A percentile compares a stretch with the other conserved stretches of the same genome.
Conservation (phyloP, 2,888 invertebrate species). For the Latrodectus hesperus region DNA sequence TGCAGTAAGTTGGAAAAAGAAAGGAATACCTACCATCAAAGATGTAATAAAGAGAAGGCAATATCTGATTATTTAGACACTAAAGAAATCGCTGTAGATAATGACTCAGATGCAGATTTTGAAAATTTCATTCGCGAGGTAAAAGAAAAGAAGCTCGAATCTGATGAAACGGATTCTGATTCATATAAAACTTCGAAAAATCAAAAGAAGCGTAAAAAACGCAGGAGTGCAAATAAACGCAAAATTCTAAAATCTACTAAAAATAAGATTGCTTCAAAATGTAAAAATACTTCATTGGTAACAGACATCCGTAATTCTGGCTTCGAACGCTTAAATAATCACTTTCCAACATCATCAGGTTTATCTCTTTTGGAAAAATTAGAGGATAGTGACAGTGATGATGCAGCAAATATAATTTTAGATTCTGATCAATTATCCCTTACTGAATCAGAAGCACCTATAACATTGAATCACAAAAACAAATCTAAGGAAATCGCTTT, state of each 20-base stretch:
- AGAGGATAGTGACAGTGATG: no score
- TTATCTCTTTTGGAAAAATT: no score
- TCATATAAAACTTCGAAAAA: not conserved
- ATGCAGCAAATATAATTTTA: no score
- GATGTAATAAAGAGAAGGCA: no score
- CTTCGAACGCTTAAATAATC: no score
- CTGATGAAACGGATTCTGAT: not conserved
- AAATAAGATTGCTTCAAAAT: not conserved
- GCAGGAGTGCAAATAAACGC: not conserved
- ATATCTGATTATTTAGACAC: not conserved
- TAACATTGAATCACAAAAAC: not conserved
- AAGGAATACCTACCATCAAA: not conserved
- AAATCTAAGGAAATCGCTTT: not conserved
- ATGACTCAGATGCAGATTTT: slow-evolving; percentile 21
- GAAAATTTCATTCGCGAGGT: slow-evolving; percentile 19
- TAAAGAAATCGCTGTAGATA: not conserved
- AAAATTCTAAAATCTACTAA: not conserved
- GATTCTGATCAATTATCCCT: not conserved
- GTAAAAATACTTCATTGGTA: not conserved
- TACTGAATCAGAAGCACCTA: not conserved
- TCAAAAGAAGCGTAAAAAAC: not conserved
- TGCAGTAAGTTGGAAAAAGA: not conserved
- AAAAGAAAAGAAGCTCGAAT: not conserved
- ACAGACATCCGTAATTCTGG: not conserved
- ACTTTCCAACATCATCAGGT: no score